A percentile compares a stretch with the other conserved stretches of the same genome.
These are phyloP conservation scores for Anguilla pacifica DNA, from an alignment of 2,797 vertebrate genomes.

Conservation along the genomic window DNA sequence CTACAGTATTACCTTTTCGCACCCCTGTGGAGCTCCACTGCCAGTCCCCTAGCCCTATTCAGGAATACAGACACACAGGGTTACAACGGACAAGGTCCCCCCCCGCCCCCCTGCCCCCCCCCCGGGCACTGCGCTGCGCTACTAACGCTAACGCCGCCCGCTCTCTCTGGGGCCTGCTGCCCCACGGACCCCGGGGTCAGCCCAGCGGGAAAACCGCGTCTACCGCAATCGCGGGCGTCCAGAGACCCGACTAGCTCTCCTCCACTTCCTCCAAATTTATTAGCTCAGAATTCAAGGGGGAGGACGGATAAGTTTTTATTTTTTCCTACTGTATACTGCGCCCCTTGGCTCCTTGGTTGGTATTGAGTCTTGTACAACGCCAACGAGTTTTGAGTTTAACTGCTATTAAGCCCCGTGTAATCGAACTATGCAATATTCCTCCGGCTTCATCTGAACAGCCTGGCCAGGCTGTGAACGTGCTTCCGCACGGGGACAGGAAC, in stretches of 20 bases:
- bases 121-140: neutral
- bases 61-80: constrained; percentile 72
- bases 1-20: constrained; percentile 74
- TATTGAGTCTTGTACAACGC: neutral
- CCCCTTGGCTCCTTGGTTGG: neutral
- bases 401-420: neutral
- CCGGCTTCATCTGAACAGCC: neutral
- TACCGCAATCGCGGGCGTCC: neutral
- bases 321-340: neutral
- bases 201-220: neutral
- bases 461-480: neutral
- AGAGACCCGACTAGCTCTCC: neutral
- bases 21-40: constrained; percentile 74
- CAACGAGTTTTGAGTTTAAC: neutral
- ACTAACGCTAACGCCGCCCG: neutral
- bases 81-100: constrained; percentile 55
- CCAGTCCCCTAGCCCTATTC: constrained; percentile 75
- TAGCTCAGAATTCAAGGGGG: neutral
- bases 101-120: neutral
- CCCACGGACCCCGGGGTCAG: neutral
- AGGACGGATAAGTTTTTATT: neutral
- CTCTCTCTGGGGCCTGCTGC: neutral
- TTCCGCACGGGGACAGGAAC: neutral
- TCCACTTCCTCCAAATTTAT: neutral
- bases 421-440: neutral